Evolutionary conservation across 2,797 vertebrate genomes (phyloP), one percentile per base, ranked within the genome.

Genomic region (Sarcophilus harrisii): DNA sequence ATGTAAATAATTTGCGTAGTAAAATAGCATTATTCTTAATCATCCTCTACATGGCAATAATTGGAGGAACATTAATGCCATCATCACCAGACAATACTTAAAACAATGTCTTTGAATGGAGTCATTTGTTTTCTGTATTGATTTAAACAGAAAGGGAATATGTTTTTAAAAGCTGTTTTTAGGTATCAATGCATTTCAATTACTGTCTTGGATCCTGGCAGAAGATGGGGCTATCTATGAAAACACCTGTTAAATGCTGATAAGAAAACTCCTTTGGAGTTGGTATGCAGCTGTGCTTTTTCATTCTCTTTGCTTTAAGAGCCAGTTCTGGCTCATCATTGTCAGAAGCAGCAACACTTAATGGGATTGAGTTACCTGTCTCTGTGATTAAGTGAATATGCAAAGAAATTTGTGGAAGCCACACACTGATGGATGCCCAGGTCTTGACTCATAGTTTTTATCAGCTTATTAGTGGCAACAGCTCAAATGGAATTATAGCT

Each of bases 401-500:
- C 94, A n/a, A 90, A 95, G 98, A 97, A 93, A 89, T 97, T 97
- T 97, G 95, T 95, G 94, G 96, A 0, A 54, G 95, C 95, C 96
- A 32, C 58, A 9, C 62, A 14, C 92, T 97, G 97, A 97, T 97
- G 96, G 96, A 97, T 1, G 60, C 58, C 95, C 95, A 59, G 93
- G 97, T 97, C 97, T 98, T 97, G 96, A 92, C 97, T 98, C 49
- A 30, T 90, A 92, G 89, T 97, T 98, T 96, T 98, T 98, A 98
- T 98, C 98, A 98, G 96, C 97, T 97, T 98, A 98, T 98, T 98
- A 98, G 98, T 98, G 98, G 98, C 98, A 98, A 95, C 95, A 93
- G 95, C 98, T 98, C 98, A 98, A 98, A 97, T 96, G 97, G 97
- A 98, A 99, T 99, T 98, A 98, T 96, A 97, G 98, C 98, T 98